phyloP scores from a whole-genome alignment of 1,140 invertebrate species.

The Micrasema minimum region DNA sequence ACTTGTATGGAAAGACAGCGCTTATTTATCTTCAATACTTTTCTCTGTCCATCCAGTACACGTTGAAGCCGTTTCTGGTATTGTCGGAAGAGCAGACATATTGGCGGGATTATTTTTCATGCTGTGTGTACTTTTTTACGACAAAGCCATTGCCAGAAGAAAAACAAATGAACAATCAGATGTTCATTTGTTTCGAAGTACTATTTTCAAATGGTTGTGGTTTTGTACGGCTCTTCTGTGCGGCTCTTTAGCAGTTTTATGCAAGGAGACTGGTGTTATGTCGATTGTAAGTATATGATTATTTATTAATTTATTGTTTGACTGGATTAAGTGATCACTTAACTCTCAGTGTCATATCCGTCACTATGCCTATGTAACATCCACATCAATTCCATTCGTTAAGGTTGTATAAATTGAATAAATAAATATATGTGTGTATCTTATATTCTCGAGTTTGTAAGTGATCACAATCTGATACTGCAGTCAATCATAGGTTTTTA shows the following conservation, averaged over 20 bases:
- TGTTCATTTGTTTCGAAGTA: not conserved
- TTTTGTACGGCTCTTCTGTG: conserved; percentile 62
- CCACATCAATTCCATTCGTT: too few species aligned
- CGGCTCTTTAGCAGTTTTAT: conserved; percentile 77
- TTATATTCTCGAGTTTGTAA: too few species aligned
- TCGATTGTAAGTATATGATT: conserved; percentile 30
- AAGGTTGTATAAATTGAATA: too few species aligned
- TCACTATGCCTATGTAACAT: too few species aligned
- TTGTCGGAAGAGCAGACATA: conserved; percentile 95
- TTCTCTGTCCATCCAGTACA: conserved; percentile 96
- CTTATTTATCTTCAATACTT: conserved; percentile 76
- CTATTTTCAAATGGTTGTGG: conserved; percentile 46
- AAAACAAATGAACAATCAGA: not conserved
- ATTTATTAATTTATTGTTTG: too few species aligned
- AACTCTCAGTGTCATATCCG: too few species aligned
- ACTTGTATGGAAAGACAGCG: conserved; percentile 52
- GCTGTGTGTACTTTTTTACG: conserved; percentile 74
- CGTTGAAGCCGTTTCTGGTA: conserved; percentile 91
- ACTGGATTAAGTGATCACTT: too few species aligned
- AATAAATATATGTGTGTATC: too few species aligned
- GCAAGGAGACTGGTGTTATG: conserved; percentile 79
- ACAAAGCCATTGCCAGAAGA: conserved; percentile 56
- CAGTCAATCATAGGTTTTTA: too few species aligned
- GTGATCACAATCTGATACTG: too few species aligned
- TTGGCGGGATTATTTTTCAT: conserved; percentile 84